phyloP scores from a whole-genome alignment of 2,113 vertebrate species.

The Epinephelus lanceolatus region DNA sequence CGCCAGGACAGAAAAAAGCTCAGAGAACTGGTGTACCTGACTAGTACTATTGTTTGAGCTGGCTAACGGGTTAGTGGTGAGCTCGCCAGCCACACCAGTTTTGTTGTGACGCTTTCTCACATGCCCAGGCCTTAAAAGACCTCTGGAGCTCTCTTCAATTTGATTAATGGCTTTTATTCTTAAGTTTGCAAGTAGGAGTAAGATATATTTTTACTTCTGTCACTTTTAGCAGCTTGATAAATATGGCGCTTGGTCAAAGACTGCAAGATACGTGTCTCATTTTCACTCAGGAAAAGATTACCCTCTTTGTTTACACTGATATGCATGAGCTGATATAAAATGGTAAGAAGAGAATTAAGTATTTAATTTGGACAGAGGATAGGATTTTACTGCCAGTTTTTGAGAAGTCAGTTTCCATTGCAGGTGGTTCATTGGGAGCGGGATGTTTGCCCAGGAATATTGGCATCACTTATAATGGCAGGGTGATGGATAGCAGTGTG shows the following conservation, averaged over 20 bases:
- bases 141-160: neutral
- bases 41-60: neutral
- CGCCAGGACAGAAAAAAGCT: neutral
- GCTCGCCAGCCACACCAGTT: too few species aligned
- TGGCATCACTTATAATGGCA: constrained; percentile 39
- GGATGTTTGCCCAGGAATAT: constrained; percentile 34
- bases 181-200: neutral
- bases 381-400: constrained; percentile 27
- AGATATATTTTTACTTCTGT: neutral
- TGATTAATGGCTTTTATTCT: neutral
- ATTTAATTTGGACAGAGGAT: constrained; percentile 32
- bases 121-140: neutral
- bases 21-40: neutral
- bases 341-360: neutral
- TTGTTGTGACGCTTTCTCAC: too few species aligned
- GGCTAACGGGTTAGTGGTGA: neutral
- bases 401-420: constrained; percentile 24
- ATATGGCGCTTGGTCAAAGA: neutral
- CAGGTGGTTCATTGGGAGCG: constrained; percentile 44
- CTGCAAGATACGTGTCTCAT: neutral
- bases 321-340: neutral
- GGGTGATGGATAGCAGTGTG: constrained; percentile 5
- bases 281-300: neutral
- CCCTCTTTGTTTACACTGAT: neutral
- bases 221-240: neutral